Evolutionary conservation across 2,888 invertebrate genomes (phyloP).

Genomic region (Bugulina stolonifera): DNA sequence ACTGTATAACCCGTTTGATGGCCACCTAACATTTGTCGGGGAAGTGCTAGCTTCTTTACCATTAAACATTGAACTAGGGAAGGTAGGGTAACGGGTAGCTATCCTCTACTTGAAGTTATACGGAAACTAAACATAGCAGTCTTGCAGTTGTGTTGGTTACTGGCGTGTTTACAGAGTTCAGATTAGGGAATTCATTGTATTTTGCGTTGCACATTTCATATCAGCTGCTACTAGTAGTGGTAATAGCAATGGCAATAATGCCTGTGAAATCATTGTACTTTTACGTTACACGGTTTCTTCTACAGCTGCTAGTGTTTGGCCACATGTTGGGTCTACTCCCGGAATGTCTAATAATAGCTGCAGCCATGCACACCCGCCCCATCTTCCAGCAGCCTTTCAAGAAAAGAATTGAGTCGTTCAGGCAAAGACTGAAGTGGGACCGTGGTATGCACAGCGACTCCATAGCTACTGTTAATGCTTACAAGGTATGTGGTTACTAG

Average conservation of each 20-base stretch:
- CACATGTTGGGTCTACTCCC: constrained; percentile 77
- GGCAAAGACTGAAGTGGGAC: constrained; percentile 74
- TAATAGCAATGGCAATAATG: too few species aligned
- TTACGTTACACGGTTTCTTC: too few species aligned
- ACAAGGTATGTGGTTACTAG: constrained; percentile 59
- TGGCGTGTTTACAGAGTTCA: too few species aligned
- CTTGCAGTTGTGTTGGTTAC: too few species aligned
- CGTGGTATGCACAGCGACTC: constrained; percentile 78
- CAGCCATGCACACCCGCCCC: constrained; percentile 73
- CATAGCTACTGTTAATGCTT: constrained; percentile 73
- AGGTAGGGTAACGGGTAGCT: constrained; percentile 54
- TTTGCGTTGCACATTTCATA: too few species aligned
- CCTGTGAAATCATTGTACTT: too few species aligned
- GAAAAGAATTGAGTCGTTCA: constrained; percentile 60
- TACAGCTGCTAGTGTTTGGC: constrained; percentile 70
- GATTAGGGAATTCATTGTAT: too few species aligned
- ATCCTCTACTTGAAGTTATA: too few species aligned
- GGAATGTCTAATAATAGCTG: constrained; percentile 80
- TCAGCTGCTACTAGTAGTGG: too few species aligned
- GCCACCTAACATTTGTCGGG: constrained; percentile 81
- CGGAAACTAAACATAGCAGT: too few species aligned
- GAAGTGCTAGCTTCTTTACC: constrained; percentile 75
- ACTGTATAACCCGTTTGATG: constrained; percentile 61
- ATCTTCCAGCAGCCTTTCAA: constrained; percentile 72
- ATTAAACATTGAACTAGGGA: constrained; percentile 72